Conservation (phyloP, 2,113 vertebrate species). For the Odontesthes bonariensis region DNA sequence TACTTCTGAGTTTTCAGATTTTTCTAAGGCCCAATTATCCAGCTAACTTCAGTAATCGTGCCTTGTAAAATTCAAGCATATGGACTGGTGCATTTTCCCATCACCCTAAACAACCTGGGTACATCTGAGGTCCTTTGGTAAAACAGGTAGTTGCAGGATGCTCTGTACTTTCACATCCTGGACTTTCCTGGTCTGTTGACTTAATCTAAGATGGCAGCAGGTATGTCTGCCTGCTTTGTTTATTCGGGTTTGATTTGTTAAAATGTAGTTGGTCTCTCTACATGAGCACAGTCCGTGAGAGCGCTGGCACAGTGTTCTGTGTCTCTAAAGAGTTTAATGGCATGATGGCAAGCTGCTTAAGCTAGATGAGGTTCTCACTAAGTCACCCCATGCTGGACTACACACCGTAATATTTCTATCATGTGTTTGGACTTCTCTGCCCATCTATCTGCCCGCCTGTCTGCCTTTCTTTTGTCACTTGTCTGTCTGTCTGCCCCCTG, state of each 20-base stretch:
- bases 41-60: conserved; percentile 30
- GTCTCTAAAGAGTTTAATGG: not conserved
- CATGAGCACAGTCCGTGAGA: conserved; percentile 12
- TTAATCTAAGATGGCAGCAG: not conserved
- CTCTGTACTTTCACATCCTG: conserved; percentile 15
- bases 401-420: not conserved
- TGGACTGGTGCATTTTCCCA: not conserved
- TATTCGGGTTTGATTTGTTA: conserved; percentile 20
- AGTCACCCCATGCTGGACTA: not conserved
- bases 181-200: conserved; percentile 7
- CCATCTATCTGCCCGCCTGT: not conserved
- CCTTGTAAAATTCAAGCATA: conserved; percentile 5
- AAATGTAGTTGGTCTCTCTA: conserved; percentile 44
- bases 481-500: not conserved
- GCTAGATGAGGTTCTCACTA: conserved; percentile 17
- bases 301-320: too few species aligned
- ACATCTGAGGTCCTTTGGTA: not conserved
- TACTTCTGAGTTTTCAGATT: not conserved
- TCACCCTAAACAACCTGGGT: conserved; percentile 17
- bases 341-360: not conserved
- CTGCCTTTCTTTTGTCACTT: conserved; percentile 21
- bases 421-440: conserved; percentile 3
- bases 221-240: conserved; percentile 21
- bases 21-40: not conserved
- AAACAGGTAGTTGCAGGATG: conserved; percentile 12